Conservation (phyloP, 2,888 invertebrate species). For the Eubasilissa splendida region DNA sequence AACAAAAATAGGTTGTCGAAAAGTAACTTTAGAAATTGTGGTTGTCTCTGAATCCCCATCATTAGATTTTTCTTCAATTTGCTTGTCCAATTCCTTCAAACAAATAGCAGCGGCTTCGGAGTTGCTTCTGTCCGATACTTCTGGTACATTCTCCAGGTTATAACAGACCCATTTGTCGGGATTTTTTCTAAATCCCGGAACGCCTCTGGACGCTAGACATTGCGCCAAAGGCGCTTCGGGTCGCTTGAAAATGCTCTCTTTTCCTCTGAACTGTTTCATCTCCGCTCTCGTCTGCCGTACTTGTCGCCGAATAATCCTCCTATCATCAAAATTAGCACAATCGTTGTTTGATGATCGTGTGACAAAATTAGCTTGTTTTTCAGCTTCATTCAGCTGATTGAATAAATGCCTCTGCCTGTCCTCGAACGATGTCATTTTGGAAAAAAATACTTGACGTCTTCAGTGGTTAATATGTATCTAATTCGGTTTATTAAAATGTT, state of each 20-base stretch:
- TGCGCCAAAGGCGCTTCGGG: conserved; percentile 77
- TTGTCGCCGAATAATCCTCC: conserved; percentile 48
- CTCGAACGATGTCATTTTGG: conserved; percentile 68
- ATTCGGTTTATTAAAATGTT: no score
- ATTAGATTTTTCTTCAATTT: conserved; percentile 49
- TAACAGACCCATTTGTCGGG: conserved; percentile 90
- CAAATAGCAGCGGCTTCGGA: conserved; percentile 67
- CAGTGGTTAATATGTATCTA: no score
- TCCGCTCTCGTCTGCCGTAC: conserved; percentile 58
- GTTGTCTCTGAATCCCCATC: conserved; percentile 59
- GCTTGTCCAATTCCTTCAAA: conserved; percentile 60
- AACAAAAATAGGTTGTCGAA: conserved; percentile 61
- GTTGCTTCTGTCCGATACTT: conserved; percentile 86
- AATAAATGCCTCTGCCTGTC: conserved; percentile 81
- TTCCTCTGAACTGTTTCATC: conserved; percentile 75
- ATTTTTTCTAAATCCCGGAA: conserved; percentile 75
- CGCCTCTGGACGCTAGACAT: conserved; percentile 70
- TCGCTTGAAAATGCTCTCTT: conserved; percentile 86
- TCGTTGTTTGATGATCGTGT: conserved; percentile 61
- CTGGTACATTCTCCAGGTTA: conserved; percentile 83
- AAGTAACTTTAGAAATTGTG: conserved; percentile 62
- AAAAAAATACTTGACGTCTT: no score
- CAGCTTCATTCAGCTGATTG: conserved; percentile 78
- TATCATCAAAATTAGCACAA: conserved; percentile 58
- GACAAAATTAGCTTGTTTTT: conserved; percentile 68